Base-by-base conservation (phyloP, 1,140 invertebrate species). In the Apis laboriosa region DNA sequence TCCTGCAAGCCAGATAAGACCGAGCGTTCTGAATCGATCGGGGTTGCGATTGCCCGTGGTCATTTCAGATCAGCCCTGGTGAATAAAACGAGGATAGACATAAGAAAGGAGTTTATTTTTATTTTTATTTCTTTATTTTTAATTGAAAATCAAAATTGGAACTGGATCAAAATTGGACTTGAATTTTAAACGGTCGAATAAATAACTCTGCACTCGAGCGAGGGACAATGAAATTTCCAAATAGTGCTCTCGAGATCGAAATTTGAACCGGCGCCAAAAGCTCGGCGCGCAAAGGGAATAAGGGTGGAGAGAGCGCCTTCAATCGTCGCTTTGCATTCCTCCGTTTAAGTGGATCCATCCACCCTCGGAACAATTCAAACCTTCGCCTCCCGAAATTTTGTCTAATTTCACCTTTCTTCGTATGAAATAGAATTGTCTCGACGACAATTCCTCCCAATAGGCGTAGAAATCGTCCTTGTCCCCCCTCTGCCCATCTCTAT, bases 211-310 rank as follows among this genome's bases (percentile, higher is more conserved):
- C 60, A 43, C 53, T 43, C 53, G 21, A n/a, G 1, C 60, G 71
- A 43, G 60, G 75, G 60, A 80, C 78, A 80, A 81, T 81, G 71
- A 60, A 81, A 15, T 49, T 78, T 68, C 21, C 43, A 56, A 49
- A 63, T 28, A 15, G 9, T 58, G n/a, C n/a, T n/a, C n/a, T 28
- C 28, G 34, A 58, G 72, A 60, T 9, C 43, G 77, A 34, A 24
- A 34, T 51, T 84, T 84, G 83, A 84, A 84, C 64, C 72, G 63
- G 71, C 72, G 83, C 83, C 83, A 84, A 82, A 84, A n/a, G n/a
- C n/a, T 15, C 28, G 19, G 21, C 66, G 53, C 56, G 83, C 55
- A 53, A 82, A 79, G 28, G 58, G 49, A 63, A 43, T 7, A 51
- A 70, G 43, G 43, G 60, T 51, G 53, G 12, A 73, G 67, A 34